Base-by-base conservation (phyloP, 2,113 vertebrate genomes). In the Pogona vitticeps region DNA sequence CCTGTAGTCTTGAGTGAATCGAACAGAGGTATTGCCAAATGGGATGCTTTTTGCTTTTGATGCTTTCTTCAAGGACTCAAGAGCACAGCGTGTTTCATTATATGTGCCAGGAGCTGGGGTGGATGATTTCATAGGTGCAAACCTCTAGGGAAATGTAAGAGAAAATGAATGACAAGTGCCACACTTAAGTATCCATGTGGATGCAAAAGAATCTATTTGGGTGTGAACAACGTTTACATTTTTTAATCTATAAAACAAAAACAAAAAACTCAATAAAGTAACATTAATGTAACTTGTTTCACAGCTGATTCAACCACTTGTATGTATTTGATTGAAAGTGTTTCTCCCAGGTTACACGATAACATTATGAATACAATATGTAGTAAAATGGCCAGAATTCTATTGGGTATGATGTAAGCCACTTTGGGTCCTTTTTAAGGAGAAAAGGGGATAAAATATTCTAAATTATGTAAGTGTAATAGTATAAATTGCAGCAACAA, bases 41-140 rank as follows among this genome's bases (percentile, higher is more conserved):
- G 97, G 95, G 17, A 89, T 95, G 85, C 85, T 96, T 92, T 96
- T 96, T 61, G 90, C 61, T 65, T 89, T 91, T 56, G 77, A 83
- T 80, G 76, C 90, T 95, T 95, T 97, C 86, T 92, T 97, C 88
- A 96, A 91, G 76, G 86, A 88, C 87, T 96, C 92, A 31, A 97
- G 89, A 91, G 96, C 94, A 86, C 91, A 95, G 73, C 82, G 83
- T 6, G 93, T 95, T 92, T 97, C 96, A 86, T 97, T 91, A 86
- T 97, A 97, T 2, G 88, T 89, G 42, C 96, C 97, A 88, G 97
- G 97, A 95, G 97, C 96, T 79, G 97, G 97, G 56, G 95, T 89
- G 85, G 94, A 90, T 90, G 97, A 96, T 92, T 97, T 97, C 63
- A 93, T 46, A 33, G 90, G 67, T 42, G 84, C 75, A 89, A 98